Conservation (phyloP, 2,888 invertebrate species). For the Agrenia bidenticulata region DNA sequence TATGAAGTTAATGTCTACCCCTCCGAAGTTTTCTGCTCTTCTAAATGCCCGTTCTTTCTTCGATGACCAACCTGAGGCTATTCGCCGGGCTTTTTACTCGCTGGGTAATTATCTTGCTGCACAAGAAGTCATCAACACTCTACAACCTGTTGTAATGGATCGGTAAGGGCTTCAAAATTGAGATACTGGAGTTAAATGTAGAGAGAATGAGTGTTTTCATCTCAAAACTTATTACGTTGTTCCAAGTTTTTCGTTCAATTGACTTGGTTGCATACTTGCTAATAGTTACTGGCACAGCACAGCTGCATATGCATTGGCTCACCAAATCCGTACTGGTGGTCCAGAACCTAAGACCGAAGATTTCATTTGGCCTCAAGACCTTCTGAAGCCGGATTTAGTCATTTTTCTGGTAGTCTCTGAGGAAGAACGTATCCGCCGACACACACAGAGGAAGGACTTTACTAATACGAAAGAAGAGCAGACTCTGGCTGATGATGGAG, state of each 20-base stretch:
- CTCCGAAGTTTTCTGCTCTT: conserved; percentile 54
- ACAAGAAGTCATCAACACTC: conserved; percentile 55
- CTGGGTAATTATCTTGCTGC: conserved; percentile 60
- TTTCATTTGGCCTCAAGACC: conserved; percentile 59
- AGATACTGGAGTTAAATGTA: no score
- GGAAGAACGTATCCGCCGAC: conserved; percentile 55
- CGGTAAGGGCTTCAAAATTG: conserved; percentile 54
- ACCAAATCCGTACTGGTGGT: conserved; percentile 50
- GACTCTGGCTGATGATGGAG: conserved; percentile 35
- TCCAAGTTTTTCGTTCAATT: neutral
- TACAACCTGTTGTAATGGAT: conserved; percentile 58
- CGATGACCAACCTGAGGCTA: conserved; percentile 54
- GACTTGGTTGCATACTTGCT: neutral
- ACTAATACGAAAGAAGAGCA: conserved; percentile 48
- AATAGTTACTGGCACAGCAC: conserved; percentile 60
- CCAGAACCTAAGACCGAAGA: conserved; percentile 51
- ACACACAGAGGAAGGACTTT: conserved; percentile 34
- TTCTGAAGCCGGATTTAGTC: conserved; percentile 58
- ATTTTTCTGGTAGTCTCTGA: conserved; percentile 57
- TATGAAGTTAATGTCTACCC: conserved; percentile 56
- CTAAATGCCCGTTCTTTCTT: conserved; percentile 55
- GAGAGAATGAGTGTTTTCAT: neutral
- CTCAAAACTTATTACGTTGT: neutral
- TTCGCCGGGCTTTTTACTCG: conserved; percentile 58
- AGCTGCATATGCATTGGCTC: conserved; percentile 57